Evolutionary conservation across 2,113 vertebrate genomes (phyloP), one percentile per base, ranked within the genome.

Genomic region (Carassius gibelio): DNA sequence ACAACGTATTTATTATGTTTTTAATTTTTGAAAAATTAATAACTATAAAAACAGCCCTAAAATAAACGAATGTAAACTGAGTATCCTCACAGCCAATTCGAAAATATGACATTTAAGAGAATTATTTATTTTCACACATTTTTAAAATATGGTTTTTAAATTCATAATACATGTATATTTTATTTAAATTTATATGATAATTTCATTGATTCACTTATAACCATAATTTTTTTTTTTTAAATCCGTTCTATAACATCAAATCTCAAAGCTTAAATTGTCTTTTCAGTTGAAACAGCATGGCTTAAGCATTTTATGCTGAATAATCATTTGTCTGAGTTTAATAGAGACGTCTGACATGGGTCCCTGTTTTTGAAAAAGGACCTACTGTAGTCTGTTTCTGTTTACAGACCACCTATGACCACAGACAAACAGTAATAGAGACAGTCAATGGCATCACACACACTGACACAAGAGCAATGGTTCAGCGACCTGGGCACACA

Each of bases 401-500:
- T 52, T 76, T 34, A 52, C 13, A 75, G 48, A 52, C 45, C 75
- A 78, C 26, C 23, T 6, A 75, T 23, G 45, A 26, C 42, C 45
- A 19, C 83, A 68, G 17, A 64, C 17, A 23, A 34, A 76, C 9
- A 34, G 21, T 72, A 10, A 59, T 21, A 72, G 26, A 81, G 34
- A 74, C 26, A 55, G 21, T 8, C 81, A 74, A 15, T 34, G 17
- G 34, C 69, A 61, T 68, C 55, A 62, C n/a, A 81, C n/a, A 81
- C 17, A 61, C 19, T 50, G 2, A 71, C 3, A 1, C 66, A 62
- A 3, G 17, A 13, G 26, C 66, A 74, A 75, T 45, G 55, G 23
- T 57, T 74, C 69, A 57, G 52, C 61, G 68, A 81, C 52, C 30
- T 81, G 84, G 68, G 55, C 30, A 26, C 59, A 66, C 71, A 82